Conservation (phyloP, 1,140 invertebrate genomes). For the Apocrypta bakeri region DNA sequence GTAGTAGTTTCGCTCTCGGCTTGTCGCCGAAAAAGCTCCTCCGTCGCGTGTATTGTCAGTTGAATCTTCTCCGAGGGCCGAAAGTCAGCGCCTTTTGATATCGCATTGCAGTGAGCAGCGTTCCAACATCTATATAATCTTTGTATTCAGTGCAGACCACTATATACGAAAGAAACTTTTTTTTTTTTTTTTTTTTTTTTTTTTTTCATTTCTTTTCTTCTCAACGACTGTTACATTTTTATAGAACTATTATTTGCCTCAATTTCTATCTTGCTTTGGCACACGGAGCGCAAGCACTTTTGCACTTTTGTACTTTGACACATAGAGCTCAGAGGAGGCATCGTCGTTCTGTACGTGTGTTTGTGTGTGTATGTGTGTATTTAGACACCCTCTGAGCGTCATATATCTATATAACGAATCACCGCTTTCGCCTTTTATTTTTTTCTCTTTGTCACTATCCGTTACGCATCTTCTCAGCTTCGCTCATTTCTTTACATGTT, state of each 20-base stretch:
- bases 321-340: too few relatives aligned
- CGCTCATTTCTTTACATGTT: slow-evolving; percentile 5
- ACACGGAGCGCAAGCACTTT: not conserved
- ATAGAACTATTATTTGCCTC: not conserved
- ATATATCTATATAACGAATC: too few relatives aligned
- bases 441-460: not conserved
- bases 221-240: not conserved
- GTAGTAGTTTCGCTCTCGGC: slow-evolving; percentile 51
- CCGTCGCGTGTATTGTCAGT: slow-evolving; percentile 54
- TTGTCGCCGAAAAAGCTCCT: slow-evolving; percentile 54
- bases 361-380: not conserved
- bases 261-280: not conserved
- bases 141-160: not conserved
- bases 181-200: slow-evolving; percentile 19
- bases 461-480: not conserved
- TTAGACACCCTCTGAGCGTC: not conserved
- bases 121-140: not conserved
- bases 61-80: slow-evolving; percentile 50
- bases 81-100: slow-evolving; percentile 30
- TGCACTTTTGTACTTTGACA: not conserved
- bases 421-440: not conserved
- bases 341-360: not conserved
- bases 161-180: not conserved
- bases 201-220: not conserved
- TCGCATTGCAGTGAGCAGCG: slow-evolving; percentile 58